phyloP scores from a whole-genome alignment of 2,888 invertebrate species.

The Julus scandinavius region DNA sequence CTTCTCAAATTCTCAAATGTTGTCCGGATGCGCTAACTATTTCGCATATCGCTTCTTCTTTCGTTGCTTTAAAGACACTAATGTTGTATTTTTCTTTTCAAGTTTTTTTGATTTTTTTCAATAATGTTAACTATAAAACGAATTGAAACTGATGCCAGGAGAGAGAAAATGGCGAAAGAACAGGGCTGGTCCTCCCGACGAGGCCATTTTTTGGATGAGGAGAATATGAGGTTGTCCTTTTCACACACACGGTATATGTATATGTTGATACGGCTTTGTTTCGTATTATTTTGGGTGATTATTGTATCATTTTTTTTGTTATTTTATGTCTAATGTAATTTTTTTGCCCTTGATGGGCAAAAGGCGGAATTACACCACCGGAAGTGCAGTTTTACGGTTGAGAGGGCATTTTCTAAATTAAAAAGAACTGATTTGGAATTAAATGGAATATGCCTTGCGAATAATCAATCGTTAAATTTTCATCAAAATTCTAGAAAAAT shows the following conservation, averaged over 20 bases:
- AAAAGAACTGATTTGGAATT: too few relatives aligned
- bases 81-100: too few relatives aligned
- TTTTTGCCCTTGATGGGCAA: too few relatives aligned
- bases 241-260: slow-evolving; percentile 15
- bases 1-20: neutral
- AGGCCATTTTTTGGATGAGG: neutral
- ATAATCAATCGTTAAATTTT: too few relatives aligned
- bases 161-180: neutral
- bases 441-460: too few relatives aligned
- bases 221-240: neutral
- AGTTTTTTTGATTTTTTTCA: too few relatives aligned
- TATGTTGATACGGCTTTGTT: neutral
- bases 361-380: too few relatives aligned
- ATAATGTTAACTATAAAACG: neutral
- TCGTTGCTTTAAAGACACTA: neutral
- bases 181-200: neutral
- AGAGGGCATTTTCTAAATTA: too few relatives aligned
- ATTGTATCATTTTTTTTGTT: neutral
- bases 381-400: too few relatives aligned
- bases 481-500: too few relatives aligned
- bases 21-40: neutral
- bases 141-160: neutral
- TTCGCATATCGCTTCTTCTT: neutral
- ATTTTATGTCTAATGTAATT: neutral
- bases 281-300: neutral